Evolutionary conservation across 2,888 invertebrate species (phyloP).

Genomic region (Euplexia lucipara): DNA sequence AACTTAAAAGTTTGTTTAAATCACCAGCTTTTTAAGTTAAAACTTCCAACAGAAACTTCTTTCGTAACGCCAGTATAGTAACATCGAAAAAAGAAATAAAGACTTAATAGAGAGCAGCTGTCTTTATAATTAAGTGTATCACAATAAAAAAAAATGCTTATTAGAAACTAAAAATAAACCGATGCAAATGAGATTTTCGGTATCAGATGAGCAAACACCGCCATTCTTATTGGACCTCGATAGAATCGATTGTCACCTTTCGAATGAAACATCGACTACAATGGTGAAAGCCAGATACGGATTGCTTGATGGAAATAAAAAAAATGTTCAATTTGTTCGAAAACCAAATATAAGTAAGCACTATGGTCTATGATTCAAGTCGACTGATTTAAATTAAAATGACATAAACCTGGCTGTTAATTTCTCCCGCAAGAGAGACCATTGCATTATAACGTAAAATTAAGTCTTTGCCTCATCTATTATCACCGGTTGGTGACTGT

Average conservation of each 20-base stretch:
- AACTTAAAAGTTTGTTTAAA: too few species aligned
- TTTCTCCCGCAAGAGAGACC: too few species aligned
- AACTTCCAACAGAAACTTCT: background rate
- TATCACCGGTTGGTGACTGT: too few species aligned
- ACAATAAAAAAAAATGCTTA: conserved; percentile 36
- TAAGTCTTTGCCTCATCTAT: too few species aligned
- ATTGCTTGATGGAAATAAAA: conserved; percentile 60
- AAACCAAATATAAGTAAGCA: conserved; percentile 25
- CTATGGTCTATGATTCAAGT: conserved; percentile 18
- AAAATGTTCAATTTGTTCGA: conserved; percentile 37
- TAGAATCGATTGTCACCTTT: conserved; percentile 69
- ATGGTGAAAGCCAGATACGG: conserved; percentile 71
- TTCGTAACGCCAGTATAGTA: background rate
- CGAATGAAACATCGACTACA: conserved; percentile 65
- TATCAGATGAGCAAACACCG: conserved; percentile 45
- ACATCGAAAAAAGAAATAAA: conserved; percentile 1
- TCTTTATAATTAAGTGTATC: conserved; percentile 14
- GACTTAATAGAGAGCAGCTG: background rate
- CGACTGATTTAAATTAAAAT: conserved; percentile 45
- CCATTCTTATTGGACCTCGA: conserved; percentile 61
- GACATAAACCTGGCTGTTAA: too few species aligned
- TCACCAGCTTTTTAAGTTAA: too few species aligned
- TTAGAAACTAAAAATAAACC: conserved; percentile 44
- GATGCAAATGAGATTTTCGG: conserved; percentile 26
- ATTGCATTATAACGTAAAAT: too few species aligned